Conservation (phyloP, 2,888 invertebrate genomes). For the Sinhomidia bicolor region DNA sequence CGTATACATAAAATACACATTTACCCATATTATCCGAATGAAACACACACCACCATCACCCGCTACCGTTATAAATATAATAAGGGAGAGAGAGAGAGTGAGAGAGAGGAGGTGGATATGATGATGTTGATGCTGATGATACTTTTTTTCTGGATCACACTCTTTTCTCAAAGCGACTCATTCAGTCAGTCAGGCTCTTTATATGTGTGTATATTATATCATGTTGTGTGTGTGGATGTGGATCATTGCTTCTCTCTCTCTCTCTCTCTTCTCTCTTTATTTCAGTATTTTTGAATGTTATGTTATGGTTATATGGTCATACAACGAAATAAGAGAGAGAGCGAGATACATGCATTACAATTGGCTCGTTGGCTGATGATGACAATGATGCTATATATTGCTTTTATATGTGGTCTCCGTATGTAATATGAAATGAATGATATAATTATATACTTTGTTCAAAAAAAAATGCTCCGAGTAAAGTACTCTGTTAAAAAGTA, state of each 20-base stretch:
- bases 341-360: constrained; percentile 22
- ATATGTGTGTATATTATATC: constrained; percentile 25
- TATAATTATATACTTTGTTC: constrained; percentile 58
- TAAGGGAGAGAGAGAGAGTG: background rate
- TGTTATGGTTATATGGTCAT: constrained; percentile 21
- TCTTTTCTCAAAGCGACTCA: constrained; percentile 13
- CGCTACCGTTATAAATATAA: constrained; percentile 41
- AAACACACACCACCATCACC: constrained; percentile 3
- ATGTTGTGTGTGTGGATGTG: constrained; percentile 45
- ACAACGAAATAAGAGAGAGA: too few relatives aligned
- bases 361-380: constrained; percentile 29
- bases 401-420: background rate
- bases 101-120: constrained; percentile 37
- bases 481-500: constrained; percentile 62
- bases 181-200: constrained; percentile 25
- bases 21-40: constrained; percentile 29
- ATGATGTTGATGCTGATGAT: constrained; percentile 55
- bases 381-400: constrained; percentile 4
- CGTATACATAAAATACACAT: constrained; percentile 24
- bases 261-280: constrained; percentile 8
- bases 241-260: constrained; percentile 27
- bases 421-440: constrained; percentile 42
- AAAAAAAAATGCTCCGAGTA: constrained; percentile 40
- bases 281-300: constrained; percentile 17
- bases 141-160: constrained; percentile 64